Base-by-base conservation (phyloP, 2,888 invertebrate species). In the Julus scandinavius region DNA sequence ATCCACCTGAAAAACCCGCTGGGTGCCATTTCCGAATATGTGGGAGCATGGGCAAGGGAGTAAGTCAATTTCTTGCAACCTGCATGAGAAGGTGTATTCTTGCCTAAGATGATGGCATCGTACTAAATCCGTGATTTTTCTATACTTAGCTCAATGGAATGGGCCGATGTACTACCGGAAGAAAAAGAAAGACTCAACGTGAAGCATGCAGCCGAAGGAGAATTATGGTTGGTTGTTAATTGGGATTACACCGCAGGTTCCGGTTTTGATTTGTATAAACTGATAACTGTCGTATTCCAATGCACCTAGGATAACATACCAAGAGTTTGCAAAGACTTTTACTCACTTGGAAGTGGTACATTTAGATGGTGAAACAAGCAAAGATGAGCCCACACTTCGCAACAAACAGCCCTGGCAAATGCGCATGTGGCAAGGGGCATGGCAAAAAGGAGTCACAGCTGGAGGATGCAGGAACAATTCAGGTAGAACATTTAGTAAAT, bases 391-490 rank as follows among this genome's bases (percentile, higher is more conserved):
- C 0, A 95, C 96, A 29, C 93, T 97, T 72, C 94, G 95, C 90
- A 94, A 95, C 90, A 95, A 96, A 90, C 95, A 95, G 90, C 96
- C 96, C 85, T 98, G 97, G 97, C 96, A 96, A 92, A 90, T 90
- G 89, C 94, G 96, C 91, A 94, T 97, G 91, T 96, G 96, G 91
- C 96, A 97, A 91, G 97, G 97, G 0, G 95, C 95, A 49, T 97
- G 97, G 97, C 95, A 95, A 91, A 94, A 95, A 89, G 97, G 97
- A 0, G 97, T 97, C 0, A 95, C 97, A 0, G 97, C 97, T 0
- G 97, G 97, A 3, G 97, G 97, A 58, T 97, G 97, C 92, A 93
- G 97, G 90, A 97, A 97, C 92, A 96, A 97, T 92, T 95, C 95
- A 91, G 94, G 95, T 95, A 20, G 29, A 87, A 20, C n/a, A 20